Evolutionary conservation across 2,888 invertebrate species (phyloP).

Genomic region (Cataglyphis livida): DNA sequence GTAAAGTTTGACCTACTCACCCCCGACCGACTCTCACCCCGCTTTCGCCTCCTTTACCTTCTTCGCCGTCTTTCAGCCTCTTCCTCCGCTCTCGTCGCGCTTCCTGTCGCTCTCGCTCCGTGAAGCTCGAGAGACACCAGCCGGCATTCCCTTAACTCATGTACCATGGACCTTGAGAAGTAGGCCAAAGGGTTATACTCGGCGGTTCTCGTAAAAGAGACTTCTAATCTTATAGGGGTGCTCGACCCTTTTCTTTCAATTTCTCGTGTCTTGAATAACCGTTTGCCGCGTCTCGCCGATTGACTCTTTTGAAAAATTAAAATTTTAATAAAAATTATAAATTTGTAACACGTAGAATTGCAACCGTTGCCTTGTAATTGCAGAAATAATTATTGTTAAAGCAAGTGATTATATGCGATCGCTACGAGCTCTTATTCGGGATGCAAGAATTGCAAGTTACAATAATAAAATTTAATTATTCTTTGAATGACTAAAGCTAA

Average conservation of each 20-base stretch:
- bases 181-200: conserved; percentile 77
- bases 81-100: conserved; percentile 21
- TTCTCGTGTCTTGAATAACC: conserved; percentile 35
- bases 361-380: background rate
- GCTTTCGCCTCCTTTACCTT: conserved; percentile 49
- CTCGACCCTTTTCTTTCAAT: conserved; percentile 61
- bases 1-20: conserved; percentile 86
- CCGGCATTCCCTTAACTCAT: conserved; percentile 68
- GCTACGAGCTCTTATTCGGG: background rate
- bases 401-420: background rate
- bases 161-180: conserved; percentile 75
- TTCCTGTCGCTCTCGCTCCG: conserved; percentile 38
- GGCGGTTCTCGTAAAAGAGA: conserved; percentile 48
- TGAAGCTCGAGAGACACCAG: conserved; percentile 52
- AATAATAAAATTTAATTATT: background rate
- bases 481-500: background rate
- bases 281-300: background rate
- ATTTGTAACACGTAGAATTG: background rate
- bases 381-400: background rate
- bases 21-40: conserved; percentile 73
- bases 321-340: background rate
- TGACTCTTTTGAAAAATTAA: background rate
- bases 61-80: conserved; percentile 44
- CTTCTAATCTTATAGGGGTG: conserved; percentile 66
- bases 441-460: background rate